phyloP scores from a whole-genome alignment of 2,888 invertebrate genomes.

The Harmothoe impar region DNA sequence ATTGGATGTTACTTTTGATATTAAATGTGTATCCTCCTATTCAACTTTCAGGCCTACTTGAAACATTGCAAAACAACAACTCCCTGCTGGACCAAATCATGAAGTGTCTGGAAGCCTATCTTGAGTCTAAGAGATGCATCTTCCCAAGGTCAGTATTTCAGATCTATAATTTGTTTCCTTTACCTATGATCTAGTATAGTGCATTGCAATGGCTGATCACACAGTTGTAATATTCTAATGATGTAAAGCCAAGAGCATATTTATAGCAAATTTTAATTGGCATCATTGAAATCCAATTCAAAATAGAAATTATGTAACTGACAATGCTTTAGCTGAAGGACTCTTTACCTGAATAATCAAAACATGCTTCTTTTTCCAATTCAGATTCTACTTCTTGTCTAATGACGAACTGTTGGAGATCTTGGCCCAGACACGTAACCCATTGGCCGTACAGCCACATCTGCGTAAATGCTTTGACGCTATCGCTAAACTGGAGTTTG shows the following conservation, averaged over 20 bases:
- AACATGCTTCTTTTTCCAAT: too few species aligned
- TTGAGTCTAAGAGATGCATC: slow-evolving; percentile 93
- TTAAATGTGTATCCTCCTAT: too few species aligned
- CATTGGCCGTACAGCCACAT: slow-evolving; percentile 93
- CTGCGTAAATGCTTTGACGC: slow-evolving; percentile 91
- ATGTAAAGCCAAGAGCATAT: too few species aligned
- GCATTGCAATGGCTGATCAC: not conserved
- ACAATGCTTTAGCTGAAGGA: too few species aligned
- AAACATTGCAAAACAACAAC: slow-evolving; percentile 85
- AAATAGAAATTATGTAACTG: too few species aligned
- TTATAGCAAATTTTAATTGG: too few species aligned
- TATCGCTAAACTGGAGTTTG: slow-evolving; percentile 83
- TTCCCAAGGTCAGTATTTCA: slow-evolving; percentile 87
- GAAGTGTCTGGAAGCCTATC: slow-evolving; percentile 94
- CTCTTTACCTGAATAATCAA: too few species aligned
- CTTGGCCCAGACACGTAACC: slow-evolving; percentile 94
- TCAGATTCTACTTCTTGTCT: slow-evolving; percentile 93
- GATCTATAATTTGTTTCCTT: not conserved
- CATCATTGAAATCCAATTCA: not conserved
- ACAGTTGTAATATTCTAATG: too few species aligned
- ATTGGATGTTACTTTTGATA: too few species aligned
- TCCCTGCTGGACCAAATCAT: slow-evolving; percentile 92
- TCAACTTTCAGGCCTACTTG: slow-evolving; percentile 83
- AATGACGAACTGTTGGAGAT: slow-evolving; percentile 95
- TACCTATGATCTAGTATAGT: not conserved